Evolutionary conservation across 2,888 invertebrate species (phyloP).

Genomic region (Gnatocerus cornutus): DNA sequence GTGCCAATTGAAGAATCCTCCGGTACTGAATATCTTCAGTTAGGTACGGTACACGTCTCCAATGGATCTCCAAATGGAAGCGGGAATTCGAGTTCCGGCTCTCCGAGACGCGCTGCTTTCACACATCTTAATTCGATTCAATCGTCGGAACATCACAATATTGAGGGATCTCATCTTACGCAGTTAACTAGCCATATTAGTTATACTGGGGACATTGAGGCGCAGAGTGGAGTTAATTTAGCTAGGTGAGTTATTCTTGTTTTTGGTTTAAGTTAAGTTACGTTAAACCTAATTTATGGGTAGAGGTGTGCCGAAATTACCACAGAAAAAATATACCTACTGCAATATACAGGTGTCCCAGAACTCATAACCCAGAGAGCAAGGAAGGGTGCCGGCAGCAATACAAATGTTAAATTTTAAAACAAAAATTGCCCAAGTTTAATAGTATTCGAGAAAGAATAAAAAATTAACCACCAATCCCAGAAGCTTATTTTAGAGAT

Average conservation of each 20-base stretch:
- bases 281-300: too few relatives aligned
- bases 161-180: constrained; percentile 65
- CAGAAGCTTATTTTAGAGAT: too few relatives aligned
- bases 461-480: too few relatives aligned
- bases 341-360: too few relatives aligned
- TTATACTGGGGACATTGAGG: constrained; percentile 63
- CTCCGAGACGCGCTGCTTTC: constrained; percentile 60
- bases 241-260: constrained; percentile 58
- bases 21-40: constrained; percentile 65
- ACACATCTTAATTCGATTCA: constrained; percentile 60
- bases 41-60: constrained; percentile 62
- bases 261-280: too few relatives aligned
- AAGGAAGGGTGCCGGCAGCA: too few relatives aligned
- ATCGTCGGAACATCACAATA: constrained; percentile 60
- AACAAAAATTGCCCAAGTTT: too few relatives aligned
- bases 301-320: too few relatives aligned
- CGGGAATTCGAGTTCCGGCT: constrained; percentile 66
- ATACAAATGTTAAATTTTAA: too few relatives aligned
- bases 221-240: constrained; percentile 53
- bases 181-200: constrained; percentile 68
- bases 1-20: constrained; percentile 64
- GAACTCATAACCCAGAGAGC: too few relatives aligned
- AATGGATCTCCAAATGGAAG: constrained; percentile 66
- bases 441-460: too few relatives aligned
- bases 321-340: too few relatives aligned